Conservation (phyloP, 2,797 vertebrate genomes). For the Acanthornis magna region DNA sequence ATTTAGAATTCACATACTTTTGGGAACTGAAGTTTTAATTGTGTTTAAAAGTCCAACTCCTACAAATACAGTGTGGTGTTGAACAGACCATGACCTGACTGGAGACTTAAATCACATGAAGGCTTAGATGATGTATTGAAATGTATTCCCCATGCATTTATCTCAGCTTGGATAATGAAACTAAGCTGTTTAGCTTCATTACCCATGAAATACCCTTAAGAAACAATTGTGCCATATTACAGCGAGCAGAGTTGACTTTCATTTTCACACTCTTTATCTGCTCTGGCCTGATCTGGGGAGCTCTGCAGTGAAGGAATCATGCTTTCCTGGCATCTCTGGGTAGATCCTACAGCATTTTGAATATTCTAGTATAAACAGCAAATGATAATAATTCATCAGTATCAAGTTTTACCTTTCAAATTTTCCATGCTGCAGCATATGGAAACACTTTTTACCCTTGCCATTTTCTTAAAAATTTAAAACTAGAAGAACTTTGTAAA, state of each 20-base stretch:
- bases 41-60: neutral
- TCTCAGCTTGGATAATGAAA: constrained; percentile 49
- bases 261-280: neutral
- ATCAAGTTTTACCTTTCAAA: neutral
- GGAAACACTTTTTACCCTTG: neutral
- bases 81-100: neutral
- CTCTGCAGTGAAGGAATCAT: neutral
- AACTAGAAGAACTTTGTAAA: neutral
- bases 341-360: neutral
- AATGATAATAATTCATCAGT: neutral
- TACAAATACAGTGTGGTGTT: neutral
- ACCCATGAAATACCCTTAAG: constrained; percentile 28
- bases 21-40: constrained; percentile 25
- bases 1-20: neutral
- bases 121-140: constrained; percentile 26
- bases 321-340: neutral
- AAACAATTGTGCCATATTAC: constrained; percentile 12
- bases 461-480: neutral
- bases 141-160: constrained; percentile 30
- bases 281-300: neutral
- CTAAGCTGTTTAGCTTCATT: constrained; percentile 53
- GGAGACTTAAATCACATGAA: constrained; percentile 3
- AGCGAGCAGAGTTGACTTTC: neutral
- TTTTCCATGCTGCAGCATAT: neutral
- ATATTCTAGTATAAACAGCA: neutral